These are phyloP conservation scores for Parnassius glacialis DNA, from an alignment of 2,888 invertebrate species.

Conservation along the genomic window DNA sequence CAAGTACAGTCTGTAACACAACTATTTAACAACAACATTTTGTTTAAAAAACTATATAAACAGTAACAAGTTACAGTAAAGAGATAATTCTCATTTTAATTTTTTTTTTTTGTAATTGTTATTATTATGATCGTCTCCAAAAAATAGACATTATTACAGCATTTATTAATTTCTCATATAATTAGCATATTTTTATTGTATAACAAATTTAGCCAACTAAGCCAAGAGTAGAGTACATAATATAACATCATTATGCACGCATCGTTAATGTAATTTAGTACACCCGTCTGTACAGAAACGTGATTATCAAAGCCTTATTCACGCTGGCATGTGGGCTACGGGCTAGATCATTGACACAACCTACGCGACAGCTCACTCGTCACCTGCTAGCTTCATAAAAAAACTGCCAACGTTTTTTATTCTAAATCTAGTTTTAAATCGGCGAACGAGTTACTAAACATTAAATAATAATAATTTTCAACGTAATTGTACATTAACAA, in stretches of 20 bases:
- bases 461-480: constrained; percentile 15
- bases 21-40: constrained; percentile 32
- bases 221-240: constrained; percentile 5
- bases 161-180: too few species aligned
- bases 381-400: constrained; percentile 71
- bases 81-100: too few species aligned
- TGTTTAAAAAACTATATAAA: too few species aligned
- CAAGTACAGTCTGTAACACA: constrained; percentile 59
- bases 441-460: constrained; percentile 35
- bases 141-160: too few species aligned
- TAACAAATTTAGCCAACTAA: neutral
- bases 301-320: constrained; percentile 77
- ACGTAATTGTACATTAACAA: constrained; percentile 9
- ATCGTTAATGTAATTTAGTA: constrained; percentile 34
- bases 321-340: constrained; percentile 77
- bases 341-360: constrained; percentile 79
- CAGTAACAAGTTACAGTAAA: too few species aligned
- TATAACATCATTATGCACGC: constrained; percentile 25
- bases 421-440: constrained; percentile 67
- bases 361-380: constrained; percentile 70
- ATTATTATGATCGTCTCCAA: too few species aligned
- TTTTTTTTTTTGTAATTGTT: too few species aligned
- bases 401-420: constrained; percentile 52
- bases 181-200: neutral
- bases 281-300: constrained; percentile 54